Percentiles rank a stretch among this genome's conserved stretches.
Evolutionary conservation across 2,797 vertebrate genomes (phyloP).

Genomic region (Leuciscus waleckii): DNA sequence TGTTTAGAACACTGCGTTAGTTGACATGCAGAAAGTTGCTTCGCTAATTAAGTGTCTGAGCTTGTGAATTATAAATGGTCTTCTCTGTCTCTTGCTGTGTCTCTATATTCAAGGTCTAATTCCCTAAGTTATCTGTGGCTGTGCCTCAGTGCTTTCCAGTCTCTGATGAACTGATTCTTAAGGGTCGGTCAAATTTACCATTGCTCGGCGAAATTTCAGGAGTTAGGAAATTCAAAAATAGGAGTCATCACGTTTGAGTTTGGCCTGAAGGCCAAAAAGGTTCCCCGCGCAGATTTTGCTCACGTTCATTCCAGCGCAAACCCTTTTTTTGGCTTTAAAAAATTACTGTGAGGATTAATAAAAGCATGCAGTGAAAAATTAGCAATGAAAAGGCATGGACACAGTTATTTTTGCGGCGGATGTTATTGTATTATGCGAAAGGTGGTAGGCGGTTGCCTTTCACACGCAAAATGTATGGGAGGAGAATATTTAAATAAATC

Average conservation of each 20-base stretch:
- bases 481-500: not conserved
- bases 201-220: not conserved
- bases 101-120: conserved; percentile 28
- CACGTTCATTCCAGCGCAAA: not conserved
- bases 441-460: not conserved
- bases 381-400: not conserved
- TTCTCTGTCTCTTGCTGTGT: conserved; percentile 21
- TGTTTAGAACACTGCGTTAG: not conserved
- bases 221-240: too few relatives aligned
- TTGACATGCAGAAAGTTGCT: conserved; percentile 31
- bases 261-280: not conserved
- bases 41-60: conserved; percentile 33
- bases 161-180: not conserved
- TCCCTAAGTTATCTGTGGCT: not conserved
- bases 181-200: not conserved
- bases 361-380: not conserved
- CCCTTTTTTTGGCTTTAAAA: not conserved
- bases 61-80: conserved; percentile 36
- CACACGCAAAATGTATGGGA: not conserved
- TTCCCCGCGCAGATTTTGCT: not conserved
- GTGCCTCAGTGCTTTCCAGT: not conserved
- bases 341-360: not conserved
- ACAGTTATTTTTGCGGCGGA: not conserved
- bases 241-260: not conserved
- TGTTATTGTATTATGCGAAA: not conserved